Evolutionary conservation across 2,113 vertebrate species (phyloP).

Genomic region (Lampris megalopsis): DNA sequence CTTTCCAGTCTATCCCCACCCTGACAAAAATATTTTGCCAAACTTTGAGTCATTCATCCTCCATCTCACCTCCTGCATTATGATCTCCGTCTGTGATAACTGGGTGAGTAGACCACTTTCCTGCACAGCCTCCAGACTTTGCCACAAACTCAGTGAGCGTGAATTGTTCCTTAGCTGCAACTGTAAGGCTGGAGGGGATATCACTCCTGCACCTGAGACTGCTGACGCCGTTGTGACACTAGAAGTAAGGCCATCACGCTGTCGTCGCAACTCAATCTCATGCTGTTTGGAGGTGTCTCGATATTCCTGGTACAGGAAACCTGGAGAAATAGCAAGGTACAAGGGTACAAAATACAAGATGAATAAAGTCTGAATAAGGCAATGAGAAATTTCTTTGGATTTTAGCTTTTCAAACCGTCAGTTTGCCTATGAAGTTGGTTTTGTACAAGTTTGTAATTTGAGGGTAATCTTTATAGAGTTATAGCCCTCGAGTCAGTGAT

Average conservation of each 20-base stretch:
- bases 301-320: slow-evolving; percentile 96
- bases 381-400: background rate
- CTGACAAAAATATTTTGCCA: background rate
- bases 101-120: slow-evolving; percentile 87
- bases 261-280: slow-evolving; percentile 92
- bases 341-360: background rate
- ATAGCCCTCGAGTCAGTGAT: no score
- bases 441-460: no score
- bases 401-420: background rate
- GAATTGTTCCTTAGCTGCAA: slow-evolving; percentile 78
- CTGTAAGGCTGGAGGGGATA: slow-evolving; percentile 70
- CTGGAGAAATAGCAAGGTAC: slow-evolving; percentile 72
- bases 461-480: no score
- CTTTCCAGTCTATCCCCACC: background rate
- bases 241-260: slow-evolving; percentile 83
- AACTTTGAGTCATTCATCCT: background rate
- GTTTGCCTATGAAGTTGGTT: no score
- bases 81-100: slow-evolving; percentile 88
- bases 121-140: slow-evolving; percentile 91
- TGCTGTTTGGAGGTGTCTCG: slow-evolving; percentile 92
- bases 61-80: slow-evolving; percentile 91
- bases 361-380: background rate
- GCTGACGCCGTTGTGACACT: slow-evolving; percentile 80
- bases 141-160: slow-evolving; percentile 89
- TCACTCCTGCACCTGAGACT: slow-evolving; percentile 47